Percentiles rank a stretch among this genome's conserved stretches.
Evolutionary conservation across 2,888 invertebrate genomes (phyloP).

Genomic region (Volucella inanis): DNA sequence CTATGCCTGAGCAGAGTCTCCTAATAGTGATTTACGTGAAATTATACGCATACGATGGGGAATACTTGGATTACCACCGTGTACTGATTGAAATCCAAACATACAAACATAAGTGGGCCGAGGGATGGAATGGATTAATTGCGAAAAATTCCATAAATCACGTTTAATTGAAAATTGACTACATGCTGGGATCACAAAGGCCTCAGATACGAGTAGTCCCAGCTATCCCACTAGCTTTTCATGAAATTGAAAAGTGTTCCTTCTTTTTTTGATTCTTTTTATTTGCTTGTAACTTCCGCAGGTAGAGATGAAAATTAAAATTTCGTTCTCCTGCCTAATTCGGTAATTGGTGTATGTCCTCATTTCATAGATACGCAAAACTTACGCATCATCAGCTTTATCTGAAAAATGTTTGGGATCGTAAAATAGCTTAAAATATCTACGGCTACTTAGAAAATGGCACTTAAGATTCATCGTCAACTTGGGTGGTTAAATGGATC

Average conservation of each 20-base stretch:
- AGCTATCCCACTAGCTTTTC: constrained; percentile 19
- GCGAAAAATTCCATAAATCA: constrained; percentile 73
- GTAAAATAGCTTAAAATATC: constrained; percentile 65
- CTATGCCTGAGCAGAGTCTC: constrained; percentile 26
- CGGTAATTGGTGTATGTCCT: too few species aligned
- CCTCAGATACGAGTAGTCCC: not conserved
- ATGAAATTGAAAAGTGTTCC: constrained; percentile 11
- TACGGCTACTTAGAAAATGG: constrained; percentile 58
- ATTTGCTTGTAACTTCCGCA: constrained; percentile 38
- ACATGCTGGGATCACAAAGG: constrained; percentile 65
- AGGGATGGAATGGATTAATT: constrained; percentile 65
- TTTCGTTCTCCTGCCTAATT: not conserved
- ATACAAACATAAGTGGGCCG: constrained; percentile 49
- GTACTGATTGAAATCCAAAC: constrained; percentile 5
- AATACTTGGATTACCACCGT: constrained; percentile 7
- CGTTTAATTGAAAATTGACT: constrained; percentile 74
- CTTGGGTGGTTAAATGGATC: constrained; percentile 74
- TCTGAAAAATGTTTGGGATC: constrained; percentile 40
- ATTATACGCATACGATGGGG: constrained; percentile 68
- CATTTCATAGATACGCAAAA: not conserved
- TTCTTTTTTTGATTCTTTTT: not conserved
- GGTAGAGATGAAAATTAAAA: constrained; percentile 47
- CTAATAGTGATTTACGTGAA: constrained; percentile 71
- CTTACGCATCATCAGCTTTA: constrained; percentile 22
- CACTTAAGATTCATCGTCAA: constrained; percentile 50